Evolutionary conservation across 2,113 vertebrate species (phyloP).

Genomic region (Gulo gulo): DNA sequence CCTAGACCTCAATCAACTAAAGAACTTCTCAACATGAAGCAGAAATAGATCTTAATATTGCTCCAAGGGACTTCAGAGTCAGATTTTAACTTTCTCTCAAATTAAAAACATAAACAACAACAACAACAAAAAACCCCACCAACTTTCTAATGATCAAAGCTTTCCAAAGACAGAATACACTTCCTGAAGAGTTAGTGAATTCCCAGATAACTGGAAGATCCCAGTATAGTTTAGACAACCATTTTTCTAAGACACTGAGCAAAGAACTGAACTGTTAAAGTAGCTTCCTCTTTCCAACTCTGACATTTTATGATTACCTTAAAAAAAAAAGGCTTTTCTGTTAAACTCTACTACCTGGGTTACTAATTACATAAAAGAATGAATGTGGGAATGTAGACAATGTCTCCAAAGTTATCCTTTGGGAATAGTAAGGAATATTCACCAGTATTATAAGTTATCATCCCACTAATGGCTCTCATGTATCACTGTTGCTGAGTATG

Average conservation of each 20-base stretch:
- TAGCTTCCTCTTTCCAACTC: neutral
- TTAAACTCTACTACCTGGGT: neutral
- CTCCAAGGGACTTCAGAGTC: neutral
- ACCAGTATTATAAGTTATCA: neutral
- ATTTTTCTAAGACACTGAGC: neutral
- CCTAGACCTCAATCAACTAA: neutral
- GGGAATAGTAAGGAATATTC: neutral
- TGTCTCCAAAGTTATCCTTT: neutral
- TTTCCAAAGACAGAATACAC: neutral
- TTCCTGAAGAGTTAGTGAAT: neutral
- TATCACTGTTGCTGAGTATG: neutral
- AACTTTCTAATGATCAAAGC: neutral
- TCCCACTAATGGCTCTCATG: neutral
- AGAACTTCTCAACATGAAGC: neutral
- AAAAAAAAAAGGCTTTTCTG: neutral
- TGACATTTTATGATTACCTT: neutral
- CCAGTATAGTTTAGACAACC: neutral
- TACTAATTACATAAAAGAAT: neutral
- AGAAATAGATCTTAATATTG: constrained; percentile 8
- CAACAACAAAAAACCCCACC: neutral
- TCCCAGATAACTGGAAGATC: neutral
- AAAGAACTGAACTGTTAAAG: neutral
- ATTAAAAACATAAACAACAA: neutral
- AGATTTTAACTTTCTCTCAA: neutral
- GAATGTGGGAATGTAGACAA: neutral